Base-by-base conservation (phyloP, 2,113 vertebrate genomes). In the Etheostoma cragini region DNA sequence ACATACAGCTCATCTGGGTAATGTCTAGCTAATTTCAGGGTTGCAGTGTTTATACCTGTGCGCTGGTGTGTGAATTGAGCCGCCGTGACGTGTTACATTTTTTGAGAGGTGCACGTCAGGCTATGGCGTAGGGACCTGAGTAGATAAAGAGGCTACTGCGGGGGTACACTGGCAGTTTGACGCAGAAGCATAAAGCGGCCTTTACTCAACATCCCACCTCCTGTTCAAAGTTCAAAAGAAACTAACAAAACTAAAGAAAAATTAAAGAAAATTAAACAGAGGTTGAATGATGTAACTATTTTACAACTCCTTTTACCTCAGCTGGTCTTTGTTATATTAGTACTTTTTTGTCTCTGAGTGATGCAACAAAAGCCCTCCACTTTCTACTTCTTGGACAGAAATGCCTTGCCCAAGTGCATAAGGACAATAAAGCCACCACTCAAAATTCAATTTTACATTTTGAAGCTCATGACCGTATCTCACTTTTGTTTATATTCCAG, bases 401-500 rank as follows among this genome's bases (percentile, higher is more conserved):
- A 72, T 35, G 65, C 53, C 46, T 58, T 46, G 42, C 47, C 70
- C 30, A 80, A 73, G 66, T 69, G 45, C 47, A 26, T 61, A 65
- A 26, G 26, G 12, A 74, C 7, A 0, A 52, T 33, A 63, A 4
- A 56, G 26, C 8, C 1, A 17, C 53, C 5, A 33, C 45, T 61
- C 8, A 56, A 57, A 46, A 60, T n/a, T 12, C 3, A 14, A 35
- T 45, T 3, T 30, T n/a, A 17, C 63, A 64, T 8, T 54, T 6
- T 15, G 13, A n/a, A 42, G 38, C 10, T 83, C 54, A 17, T 7
- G 7, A 35, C 61, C 19, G 50, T 15, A 17, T 72, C 8, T 76
- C 26, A 14, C 8, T 35, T 62, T 24, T 33, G 5, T 57, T 45
- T 84, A 58, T 83, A 21, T 88, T 92, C 1, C 88, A 98, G 97